Conservation (phyloP, 37 sponge, comb jelly and placozoan species). For the Petrosia ficiformis region DNA sequence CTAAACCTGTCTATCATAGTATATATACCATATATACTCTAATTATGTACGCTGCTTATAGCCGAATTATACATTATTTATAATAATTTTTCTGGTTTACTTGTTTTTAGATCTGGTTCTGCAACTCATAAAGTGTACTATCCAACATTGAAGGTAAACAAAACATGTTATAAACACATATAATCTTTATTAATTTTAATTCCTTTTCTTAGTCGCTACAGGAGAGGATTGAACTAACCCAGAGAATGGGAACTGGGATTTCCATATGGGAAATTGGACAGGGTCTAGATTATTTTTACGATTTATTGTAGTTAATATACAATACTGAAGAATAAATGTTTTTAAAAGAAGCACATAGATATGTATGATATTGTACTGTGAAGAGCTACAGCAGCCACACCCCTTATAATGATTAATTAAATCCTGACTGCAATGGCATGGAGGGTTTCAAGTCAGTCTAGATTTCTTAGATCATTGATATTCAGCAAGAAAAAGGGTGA, state of each 20-base stretch:
- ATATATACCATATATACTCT: no score
- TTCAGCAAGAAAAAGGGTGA: no score
- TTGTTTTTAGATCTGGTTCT: background rate
- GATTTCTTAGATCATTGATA: no score
- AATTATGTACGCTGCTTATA: no score
- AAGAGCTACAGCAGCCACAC: no score
- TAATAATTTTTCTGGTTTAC: background rate
- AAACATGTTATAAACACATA: background rate
- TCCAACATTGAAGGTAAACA: conserved; percentile 73
- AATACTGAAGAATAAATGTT: no score
- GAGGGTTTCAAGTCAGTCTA: no score
- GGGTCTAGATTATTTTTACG: conserved; percentile 98
- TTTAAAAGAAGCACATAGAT: background rate
- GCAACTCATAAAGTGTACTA: conserved; percentile 70
- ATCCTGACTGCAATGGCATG: no score
- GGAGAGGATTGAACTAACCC: conserved; percentile 71
- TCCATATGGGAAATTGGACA: conserved; percentile 99
- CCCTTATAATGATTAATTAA: no score
- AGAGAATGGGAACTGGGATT: conserved; percentile 88
- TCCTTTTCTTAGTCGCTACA: conserved; percentile 68
- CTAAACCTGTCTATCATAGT: no score
- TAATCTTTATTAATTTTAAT: conserved; percentile 2
- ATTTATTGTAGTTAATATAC: conserved; percentile 60
- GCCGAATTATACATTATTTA: background rate
- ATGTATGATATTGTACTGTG: background rate